These are phyloP conservation scores for Plumapathes pennacea DNA, from an alignment of 92 coral and sea anemone genomes.

Conservation along the genomic window DNA sequence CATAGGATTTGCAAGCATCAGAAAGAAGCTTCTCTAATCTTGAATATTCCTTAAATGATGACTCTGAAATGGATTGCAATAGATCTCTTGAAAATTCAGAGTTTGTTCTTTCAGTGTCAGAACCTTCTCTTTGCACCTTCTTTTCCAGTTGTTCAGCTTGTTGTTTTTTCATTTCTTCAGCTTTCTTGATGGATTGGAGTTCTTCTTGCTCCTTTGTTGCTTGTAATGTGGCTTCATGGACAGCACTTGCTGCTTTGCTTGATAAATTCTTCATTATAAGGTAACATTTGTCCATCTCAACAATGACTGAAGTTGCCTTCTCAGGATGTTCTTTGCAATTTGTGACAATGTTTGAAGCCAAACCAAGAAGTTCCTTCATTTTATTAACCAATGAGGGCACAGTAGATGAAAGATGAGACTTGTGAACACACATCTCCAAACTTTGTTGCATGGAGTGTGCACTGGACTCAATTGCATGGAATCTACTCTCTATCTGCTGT, in stretches of 20 bases:
- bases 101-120: background rate
- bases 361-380: no score
- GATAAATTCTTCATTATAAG: constrained; percentile 43
- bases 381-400: constrained; percentile 39
- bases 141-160: constrained; percentile 7
- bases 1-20: constrained; percentile 45
- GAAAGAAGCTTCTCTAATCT: constrained; percentile 59
- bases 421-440: constrained; percentile 42
- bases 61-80: constrained; percentile 59
- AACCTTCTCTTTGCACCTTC: constrained; percentile 2
- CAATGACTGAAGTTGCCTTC: constrained; percentile 49
- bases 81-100: constrained; percentile 44
- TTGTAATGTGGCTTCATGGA: constrained; percentile 50
- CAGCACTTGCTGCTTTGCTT: constrained; percentile 42
- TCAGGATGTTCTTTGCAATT: constrained; percentile 47
- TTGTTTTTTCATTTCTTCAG: constrained; percentile 33
- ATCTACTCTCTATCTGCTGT: constrained; percentile 20
- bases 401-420: constrained; percentile 28
- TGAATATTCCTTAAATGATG: constrained; percentile 70
- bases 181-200: constrained; percentile 42
- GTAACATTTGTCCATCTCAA: constrained; percentile 39
- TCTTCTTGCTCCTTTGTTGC: constrained; percentile 72
- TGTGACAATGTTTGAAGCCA: no score
- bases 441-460: constrained; percentile 33
- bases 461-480: constrained; percentile 27